A percentile compares a stretch with the other conserved stretches of the same genome.
Evolutionary conservation across 2,888 invertebrate species (phyloP).

Genomic region (Athalia circularis): DNA sequence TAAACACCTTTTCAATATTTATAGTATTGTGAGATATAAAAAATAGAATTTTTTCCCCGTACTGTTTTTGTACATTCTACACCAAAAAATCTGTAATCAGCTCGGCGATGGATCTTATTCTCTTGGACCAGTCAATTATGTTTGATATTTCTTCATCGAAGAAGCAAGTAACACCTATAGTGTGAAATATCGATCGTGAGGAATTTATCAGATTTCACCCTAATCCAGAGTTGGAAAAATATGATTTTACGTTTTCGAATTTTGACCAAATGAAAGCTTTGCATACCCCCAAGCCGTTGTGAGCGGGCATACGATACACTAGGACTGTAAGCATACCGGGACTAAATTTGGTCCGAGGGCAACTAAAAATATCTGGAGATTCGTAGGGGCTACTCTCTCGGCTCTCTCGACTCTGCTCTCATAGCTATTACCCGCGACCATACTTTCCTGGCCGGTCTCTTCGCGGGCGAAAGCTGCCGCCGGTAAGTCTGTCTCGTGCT

Average conservation of each 20-base stretch:
- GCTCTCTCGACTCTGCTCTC: conserved; percentile 37
- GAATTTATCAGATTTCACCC: no score
- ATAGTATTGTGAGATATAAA: no score
- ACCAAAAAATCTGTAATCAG: no score
- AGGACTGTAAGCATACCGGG: conserved; percentile 55
- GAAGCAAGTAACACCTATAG: no score
- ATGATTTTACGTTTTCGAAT: no score
- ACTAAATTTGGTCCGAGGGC: conserved; percentile 73
- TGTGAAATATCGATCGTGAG: no score
- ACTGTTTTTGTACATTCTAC: no score
- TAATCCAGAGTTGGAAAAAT: neutral
- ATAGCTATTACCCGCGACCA: conserved; percentile 55
- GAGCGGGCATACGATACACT: conserved; percentile 70
- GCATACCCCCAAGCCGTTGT: neutral
- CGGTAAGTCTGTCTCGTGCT: conserved; percentile 59
- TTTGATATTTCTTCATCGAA: no score
- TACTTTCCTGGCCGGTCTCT: conserved; percentile 60
- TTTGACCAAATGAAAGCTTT: neutral
- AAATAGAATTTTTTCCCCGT: no score
- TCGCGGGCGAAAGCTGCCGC: conserved; percentile 56
- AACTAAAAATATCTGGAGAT: conserved; percentile 67
- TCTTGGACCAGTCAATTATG: no score
- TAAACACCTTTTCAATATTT: no score
- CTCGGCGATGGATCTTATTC: no score
- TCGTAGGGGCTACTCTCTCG: conserved; percentile 55